A percentile compares a stretch with the other conserved stretches of the same genome.
phyloP scores from a whole-genome alignment of 2,888 invertebrate genomes.

The Papilio demoleus region DNA sequence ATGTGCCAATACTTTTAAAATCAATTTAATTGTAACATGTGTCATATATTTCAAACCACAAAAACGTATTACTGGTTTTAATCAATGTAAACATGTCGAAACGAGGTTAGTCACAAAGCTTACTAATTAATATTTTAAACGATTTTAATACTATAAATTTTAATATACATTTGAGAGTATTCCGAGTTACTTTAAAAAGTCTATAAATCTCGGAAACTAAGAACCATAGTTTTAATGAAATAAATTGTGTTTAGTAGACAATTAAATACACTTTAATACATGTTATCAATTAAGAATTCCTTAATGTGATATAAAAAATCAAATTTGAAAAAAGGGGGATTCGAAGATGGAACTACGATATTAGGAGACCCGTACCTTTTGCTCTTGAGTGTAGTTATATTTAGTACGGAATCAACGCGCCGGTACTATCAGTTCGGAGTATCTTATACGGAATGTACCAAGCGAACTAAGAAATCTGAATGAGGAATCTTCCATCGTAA shows the following conservation, averaged over 20 bases:
- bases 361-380: too few species aligned
- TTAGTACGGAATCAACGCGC: slow-evolving; percentile 22
- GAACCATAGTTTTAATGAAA: too few species aligned
- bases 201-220: too few species aligned
- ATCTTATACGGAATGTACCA: slow-evolving; percentile 36
- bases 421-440: slow-evolving; percentile 25
- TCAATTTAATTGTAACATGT: not conserved
- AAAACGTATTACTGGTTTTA: not conserved
- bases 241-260: slow-evolving; percentile 7
- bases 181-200: too few species aligned
- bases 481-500: slow-evolving; percentile 51
- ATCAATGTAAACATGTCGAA: slow-evolving; percentile 9
- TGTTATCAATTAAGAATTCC: too few species aligned
- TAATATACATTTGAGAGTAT: too few species aligned
- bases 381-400: too few species aligned
- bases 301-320: too few species aligned
- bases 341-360: too few species aligned
- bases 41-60: not conserved
- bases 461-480: slow-evolving; percentile 47
- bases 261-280: too few species aligned
- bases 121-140: not conserved
- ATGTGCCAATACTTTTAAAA: not conserved
- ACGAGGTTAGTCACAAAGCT: not conserved
- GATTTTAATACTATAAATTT: too few species aligned
- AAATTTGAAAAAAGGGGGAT: too few species aligned